phyloP scores from a whole-genome alignment of 2,888 invertebrate genomes.

The Drosophila mayaguana region DNA sequence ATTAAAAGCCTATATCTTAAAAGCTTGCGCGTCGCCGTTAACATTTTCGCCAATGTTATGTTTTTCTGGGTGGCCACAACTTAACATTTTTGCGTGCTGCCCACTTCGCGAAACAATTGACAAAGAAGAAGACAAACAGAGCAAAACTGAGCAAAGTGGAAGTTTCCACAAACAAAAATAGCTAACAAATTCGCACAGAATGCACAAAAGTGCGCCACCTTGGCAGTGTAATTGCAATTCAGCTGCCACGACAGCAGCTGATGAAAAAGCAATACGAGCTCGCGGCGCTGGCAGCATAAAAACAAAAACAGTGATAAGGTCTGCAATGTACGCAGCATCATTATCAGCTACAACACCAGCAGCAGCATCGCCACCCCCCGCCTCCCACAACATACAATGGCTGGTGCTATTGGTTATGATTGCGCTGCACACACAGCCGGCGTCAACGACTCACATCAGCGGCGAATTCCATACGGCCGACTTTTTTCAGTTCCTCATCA shows the following conservation, averaged over 20 bases:
- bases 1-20: too few species aligned
- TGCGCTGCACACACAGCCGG: slow-evolving; percentile 25
- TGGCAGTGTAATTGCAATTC: slow-evolving; percentile 53
- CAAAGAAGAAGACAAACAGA: slow-evolving; percentile 22
- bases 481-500: slow-evolving; percentile 96
- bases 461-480: slow-evolving; percentile 89
- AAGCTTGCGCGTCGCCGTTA: neutral
- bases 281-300: slow-evolving; percentile 18
- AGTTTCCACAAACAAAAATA: slow-evolving; percentile 61
- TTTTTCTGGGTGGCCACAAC: slow-evolving; percentile 19
- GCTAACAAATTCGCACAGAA: slow-evolving; percentile 60
- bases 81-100: neutral
- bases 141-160: slow-evolving; percentile 53
- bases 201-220: slow-evolving; percentile 77
- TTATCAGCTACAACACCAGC: slow-evolving; percentile 19
- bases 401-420: slow-evolving; percentile 41
- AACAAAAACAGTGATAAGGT: slow-evolving; percentile 46
- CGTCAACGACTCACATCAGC: slow-evolving; percentile 86
- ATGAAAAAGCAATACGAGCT: slow-evolving; percentile 1
- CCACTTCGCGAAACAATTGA: slow-evolving; percentile 8
- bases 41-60: slow-evolving; percentile 14
- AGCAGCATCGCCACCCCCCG: slow-evolving; percentile 16
- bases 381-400: slow-evolving; percentile 30
- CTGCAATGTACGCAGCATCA: slow-evolving; percentile 50
- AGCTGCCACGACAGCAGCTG: slow-evolving; percentile 56